phyloP scores from a whole-genome alignment of 2,113 vertebrate species.

The Anoura caudifer region DNA sequence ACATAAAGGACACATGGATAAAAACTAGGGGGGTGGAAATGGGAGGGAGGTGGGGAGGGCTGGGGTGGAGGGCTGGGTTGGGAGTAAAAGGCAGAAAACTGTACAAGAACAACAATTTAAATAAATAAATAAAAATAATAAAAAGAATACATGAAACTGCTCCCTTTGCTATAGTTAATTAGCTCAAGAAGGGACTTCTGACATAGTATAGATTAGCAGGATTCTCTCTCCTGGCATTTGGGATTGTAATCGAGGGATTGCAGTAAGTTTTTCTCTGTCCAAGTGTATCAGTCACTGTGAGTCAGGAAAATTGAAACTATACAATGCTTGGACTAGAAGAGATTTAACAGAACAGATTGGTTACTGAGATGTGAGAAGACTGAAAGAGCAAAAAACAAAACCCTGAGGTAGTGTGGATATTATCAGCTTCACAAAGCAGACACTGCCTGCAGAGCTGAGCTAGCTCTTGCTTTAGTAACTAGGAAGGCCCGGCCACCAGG shows the following conservation, averaged over 20 bases:
- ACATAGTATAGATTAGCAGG: neutral
- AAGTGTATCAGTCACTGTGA: neutral
- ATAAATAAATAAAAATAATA: no score
- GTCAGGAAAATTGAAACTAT: neutral
- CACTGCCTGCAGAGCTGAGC: neutral
- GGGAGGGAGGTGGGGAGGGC: no score
- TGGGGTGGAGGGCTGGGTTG: no score
- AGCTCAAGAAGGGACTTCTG: neutral
- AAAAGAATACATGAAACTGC: neutral
- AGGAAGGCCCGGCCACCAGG: neutral
- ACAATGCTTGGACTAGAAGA: neutral
- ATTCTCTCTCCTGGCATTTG: neutral
- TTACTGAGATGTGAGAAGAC: neutral
- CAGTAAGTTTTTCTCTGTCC: neutral
- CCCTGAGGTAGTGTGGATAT: neutral
- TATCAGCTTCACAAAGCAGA: neutral
- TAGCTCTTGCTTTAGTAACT: neutral
- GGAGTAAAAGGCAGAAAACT: no score
- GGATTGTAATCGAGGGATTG: neutral
- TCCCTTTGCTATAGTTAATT: neutral
- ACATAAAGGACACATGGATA: no score
- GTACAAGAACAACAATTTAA: no score
- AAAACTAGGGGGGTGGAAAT: no score
- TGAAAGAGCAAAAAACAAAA: neutral
- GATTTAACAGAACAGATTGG: neutral